Conservation (phyloP, 2,797 vertebrate species). For the Crocidura indochinensis region DNA sequence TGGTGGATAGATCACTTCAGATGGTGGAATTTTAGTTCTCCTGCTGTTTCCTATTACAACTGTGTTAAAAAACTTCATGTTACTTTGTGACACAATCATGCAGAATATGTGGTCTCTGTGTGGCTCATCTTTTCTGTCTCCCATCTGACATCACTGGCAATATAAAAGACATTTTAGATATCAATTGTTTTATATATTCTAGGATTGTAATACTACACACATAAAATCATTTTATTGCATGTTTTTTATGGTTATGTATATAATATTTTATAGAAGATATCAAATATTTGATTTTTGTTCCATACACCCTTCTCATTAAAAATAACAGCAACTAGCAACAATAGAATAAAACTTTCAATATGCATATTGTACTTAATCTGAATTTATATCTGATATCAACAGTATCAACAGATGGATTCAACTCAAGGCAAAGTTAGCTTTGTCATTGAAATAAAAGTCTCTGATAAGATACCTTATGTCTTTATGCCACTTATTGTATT, state of each 20-base stretch:
- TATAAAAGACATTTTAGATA: constrained; percentile 31
- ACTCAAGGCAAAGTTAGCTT: constrained; percentile 61
- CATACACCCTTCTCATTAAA: constrained; percentile 8
- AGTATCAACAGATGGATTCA: constrained; percentile 2
- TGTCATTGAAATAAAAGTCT: constrained; percentile 51
- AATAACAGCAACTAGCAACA: not conserved
- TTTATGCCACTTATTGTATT: constrained; percentile 34
- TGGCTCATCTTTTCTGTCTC: constrained; percentile 29
- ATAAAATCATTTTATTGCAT: not conserved
- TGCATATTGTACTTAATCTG: constrained; percentile 61
- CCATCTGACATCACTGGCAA: not conserved
- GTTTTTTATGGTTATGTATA: constrained; percentile 15
- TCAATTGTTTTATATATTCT: constrained; percentile 28
- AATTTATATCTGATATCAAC: constrained; percentile 44
- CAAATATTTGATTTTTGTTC: constrained; percentile 63
- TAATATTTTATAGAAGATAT: constrained; percentile 42
- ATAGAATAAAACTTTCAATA: constrained; percentile 43
- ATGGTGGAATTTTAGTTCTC: not conserved
- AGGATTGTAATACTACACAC: constrained; percentile 20
- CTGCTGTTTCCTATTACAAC: too few relatives aligned
- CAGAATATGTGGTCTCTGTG: not conserved
- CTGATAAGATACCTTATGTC: constrained; percentile 33
- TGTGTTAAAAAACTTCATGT: not conserved
- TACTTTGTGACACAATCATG: not conserved
- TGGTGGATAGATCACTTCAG: not conserved